These are phyloP conservation scores for Chondrilla cf. caribensis DNA, from an alignment of 37 sponge, comb jelly and placozoan genomes.

Conservation along the genomic window DNA sequence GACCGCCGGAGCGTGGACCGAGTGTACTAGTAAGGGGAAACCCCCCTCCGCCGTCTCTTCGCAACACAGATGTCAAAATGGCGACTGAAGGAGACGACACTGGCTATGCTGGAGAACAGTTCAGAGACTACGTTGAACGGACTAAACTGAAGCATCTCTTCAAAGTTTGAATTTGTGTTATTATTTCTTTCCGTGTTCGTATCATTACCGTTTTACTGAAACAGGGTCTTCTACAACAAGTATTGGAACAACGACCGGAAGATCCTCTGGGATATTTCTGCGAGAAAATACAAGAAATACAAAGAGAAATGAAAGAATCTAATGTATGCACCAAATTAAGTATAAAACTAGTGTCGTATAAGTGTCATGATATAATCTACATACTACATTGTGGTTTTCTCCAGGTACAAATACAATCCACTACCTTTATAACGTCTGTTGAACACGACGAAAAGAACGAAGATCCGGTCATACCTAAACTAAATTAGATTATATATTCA, in stretches of 20 bases:
- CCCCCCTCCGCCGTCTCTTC: too few relatives aligned
- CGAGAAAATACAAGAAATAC: slow-evolving; percentile 53
- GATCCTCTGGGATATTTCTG: slow-evolving; percentile 64
- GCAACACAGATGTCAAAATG: neutral
- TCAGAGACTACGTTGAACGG: neutral
- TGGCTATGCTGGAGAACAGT: neutral
- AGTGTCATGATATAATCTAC: too few relatives aligned
- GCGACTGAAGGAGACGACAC: neutral
- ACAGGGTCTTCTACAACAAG: slow-evolving; percentile 62
- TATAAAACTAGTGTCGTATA: too few relatives aligned
- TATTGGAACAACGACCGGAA: slow-evolving; percentile 53
- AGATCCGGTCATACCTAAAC: neutral
- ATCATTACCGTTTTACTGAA: too few relatives aligned
- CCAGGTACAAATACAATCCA: neutral
- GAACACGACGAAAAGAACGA: neutral
- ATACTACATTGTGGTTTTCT: too few relatives aligned
- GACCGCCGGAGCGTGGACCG: too few relatives aligned
- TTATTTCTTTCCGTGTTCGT: too few relatives aligned
- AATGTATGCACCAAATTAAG: slow-evolving; percentile 31
- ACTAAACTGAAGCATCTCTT: slow-evolving; percentile 4
- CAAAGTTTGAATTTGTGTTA: neutral
- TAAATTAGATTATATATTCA: too few relatives aligned
- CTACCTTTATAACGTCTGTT: neutral
- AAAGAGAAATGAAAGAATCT: slow-evolving; percentile 61
- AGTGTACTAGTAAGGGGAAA: too few relatives aligned